A percentile compares a stretch with the other conserved stretches of the same genome.
Evolutionary conservation across 2,797 vertebrate species (phyloP).

Genomic region (Argya squamiceps): DNA sequence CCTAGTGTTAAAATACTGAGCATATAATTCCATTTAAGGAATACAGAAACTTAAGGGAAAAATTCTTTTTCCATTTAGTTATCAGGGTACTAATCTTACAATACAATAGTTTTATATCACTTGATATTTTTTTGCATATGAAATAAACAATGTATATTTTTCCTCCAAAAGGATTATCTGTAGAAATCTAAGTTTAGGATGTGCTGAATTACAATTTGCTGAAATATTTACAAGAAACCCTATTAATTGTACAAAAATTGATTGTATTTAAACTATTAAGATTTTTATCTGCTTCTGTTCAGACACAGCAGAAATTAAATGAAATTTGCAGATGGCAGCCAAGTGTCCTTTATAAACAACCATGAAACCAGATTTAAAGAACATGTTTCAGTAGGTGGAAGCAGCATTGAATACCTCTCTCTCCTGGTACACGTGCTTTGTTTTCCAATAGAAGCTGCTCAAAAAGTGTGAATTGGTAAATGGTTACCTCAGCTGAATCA

Average conservation of each 20-base stretch:
- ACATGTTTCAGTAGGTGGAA: constrained; percentile 31
- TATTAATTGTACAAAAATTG: not conserved
- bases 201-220: not conserved
- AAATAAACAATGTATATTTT: not conserved
- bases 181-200: not conserved
- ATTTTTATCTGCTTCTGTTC: not conserved
- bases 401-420: not conserved
- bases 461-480: not conserved
- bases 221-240: not conserved
- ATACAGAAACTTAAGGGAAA: not conserved
- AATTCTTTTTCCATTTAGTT: not conserved
- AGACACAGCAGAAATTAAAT: not conserved
- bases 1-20: not conserved
- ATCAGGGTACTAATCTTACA: not conserved
- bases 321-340: not conserved
- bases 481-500: constrained; percentile 23
- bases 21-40: not conserved
- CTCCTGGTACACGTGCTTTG: not conserved
- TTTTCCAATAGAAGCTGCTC: not conserved
- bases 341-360: not conserved
- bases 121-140: not conserved
- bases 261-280: not conserved
- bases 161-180: not conserved
- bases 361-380: constrained; percentile 10
- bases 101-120: not conserved